Conservation (phyloP, 2,113 vertebrate species). For the Narcine bancroftii region DNA sequence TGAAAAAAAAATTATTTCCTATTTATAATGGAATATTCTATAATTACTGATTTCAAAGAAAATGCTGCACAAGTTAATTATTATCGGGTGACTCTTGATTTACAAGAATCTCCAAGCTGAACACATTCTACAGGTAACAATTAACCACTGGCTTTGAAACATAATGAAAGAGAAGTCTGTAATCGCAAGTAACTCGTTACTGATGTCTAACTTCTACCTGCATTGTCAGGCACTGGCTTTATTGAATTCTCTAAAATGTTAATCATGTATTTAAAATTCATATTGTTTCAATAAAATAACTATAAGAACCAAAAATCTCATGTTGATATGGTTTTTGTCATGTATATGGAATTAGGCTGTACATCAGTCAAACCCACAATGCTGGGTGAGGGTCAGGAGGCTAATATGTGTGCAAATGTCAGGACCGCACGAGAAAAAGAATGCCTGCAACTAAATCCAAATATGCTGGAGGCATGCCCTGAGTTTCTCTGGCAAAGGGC, state of each 20-base stretch:
- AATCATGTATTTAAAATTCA: slow-evolving; percentile 26
- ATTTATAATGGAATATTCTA: slow-evolving; percentile 1
- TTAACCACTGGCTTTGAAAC: slow-evolving; percentile 6
- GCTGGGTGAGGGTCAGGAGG: too few species aligned
- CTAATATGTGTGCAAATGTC: neutral
- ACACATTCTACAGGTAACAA: slow-evolving; percentile 12
- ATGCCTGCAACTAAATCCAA: neutral
- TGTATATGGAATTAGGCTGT: neutral
- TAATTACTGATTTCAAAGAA: slow-evolving; percentile 18
- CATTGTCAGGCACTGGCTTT: neutral
- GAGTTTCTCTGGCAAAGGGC: neutral
- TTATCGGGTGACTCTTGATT: neutral
- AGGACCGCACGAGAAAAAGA: neutral
- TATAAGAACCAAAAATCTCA: neutral
- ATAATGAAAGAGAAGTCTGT: neutral
- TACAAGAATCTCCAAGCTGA: neutral
- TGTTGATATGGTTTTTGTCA: neutral
- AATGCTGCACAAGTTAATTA: slow-evolving; percentile 20
- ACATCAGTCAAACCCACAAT: neutral
- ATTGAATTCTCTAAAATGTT: slow-evolving; percentile 27
- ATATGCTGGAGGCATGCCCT: neutral
- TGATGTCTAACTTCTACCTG: neutral
- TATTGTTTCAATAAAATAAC: slow-evolving; percentile 30
- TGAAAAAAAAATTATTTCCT: slow-evolving; percentile 13
- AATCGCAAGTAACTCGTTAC: slow-evolving; percentile 8